phyloP scores from a whole-genome alignment of 1,140 invertebrate species.

The Panagrolaimus sp. region DNA sequence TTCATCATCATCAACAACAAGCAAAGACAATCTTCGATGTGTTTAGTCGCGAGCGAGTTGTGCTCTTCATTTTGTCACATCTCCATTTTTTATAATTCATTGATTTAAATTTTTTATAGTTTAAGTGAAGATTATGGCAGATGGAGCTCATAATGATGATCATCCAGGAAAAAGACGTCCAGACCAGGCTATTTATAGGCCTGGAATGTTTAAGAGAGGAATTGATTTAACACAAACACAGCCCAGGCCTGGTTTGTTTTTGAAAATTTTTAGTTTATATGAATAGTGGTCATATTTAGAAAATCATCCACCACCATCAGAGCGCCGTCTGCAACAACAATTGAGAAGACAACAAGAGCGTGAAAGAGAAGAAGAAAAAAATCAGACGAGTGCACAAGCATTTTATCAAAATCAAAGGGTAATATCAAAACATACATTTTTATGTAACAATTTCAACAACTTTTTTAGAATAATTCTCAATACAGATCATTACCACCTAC shows the following conservation, averaged over 20 bases:
- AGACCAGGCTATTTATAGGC: conserved; percentile 8
- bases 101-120: too few species aligned
- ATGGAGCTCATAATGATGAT: not conserved
- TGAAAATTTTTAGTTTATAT: not conserved
- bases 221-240: not conserved
- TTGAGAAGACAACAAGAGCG: not conserved
- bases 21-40: too few species aligned
- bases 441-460: too few species aligned
- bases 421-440: too few species aligned
- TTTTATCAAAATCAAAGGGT: not conserved
- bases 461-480: too few species aligned
- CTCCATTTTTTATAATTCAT: too few species aligned
- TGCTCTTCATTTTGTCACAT: too few species aligned
- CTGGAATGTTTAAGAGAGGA: conserved; percentile 9
- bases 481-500: too few species aligned
- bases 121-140: too few species aligned
- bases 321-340: not conserved
- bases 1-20: too few species aligned
- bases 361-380: not conserved
- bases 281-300: not conserved
- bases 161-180: not conserved
- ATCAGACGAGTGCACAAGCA: not conserved
- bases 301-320: not conserved
- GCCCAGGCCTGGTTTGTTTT: not conserved
- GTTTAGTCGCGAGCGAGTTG: too few species aligned